Conservation (phyloP, 2,797 vertebrate genomes). For the Nyctalus aviator region DNA sequence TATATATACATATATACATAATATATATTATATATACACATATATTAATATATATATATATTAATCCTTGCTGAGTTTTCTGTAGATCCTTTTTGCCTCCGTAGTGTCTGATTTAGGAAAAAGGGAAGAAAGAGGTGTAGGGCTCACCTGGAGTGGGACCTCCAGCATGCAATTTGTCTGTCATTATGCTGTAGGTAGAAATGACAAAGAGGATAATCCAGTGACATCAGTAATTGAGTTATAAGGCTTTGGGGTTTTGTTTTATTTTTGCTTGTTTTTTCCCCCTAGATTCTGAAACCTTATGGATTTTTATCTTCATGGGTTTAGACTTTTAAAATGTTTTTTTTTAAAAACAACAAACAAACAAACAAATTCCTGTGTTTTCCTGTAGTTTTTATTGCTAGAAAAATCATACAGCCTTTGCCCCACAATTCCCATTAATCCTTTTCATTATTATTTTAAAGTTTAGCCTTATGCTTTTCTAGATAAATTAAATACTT, state of each 20-base stretch:
- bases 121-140: slow-evolving; percentile 61
- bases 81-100: slow-evolving; percentile 32
- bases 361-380: neutral
- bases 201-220: slow-evolving; percentile 73
- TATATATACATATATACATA: no score
- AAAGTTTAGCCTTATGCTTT: slow-evolving; percentile 75
- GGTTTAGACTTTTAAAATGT: slow-evolving; percentile 13
- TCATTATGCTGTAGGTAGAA: slow-evolving; percentile 75
- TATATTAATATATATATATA: neutral
- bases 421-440: slow-evolving; percentile 63
- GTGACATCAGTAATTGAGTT: slow-evolving; percentile 22
- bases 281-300: slow-evolving; percentile 62
- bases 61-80: slow-evolving; percentile 39
- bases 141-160: slow-evolving; percentile 64
- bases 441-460: slow-evolving; percentile 69
- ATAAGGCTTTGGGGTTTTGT: slow-evolving; percentile 62
- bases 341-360: neutral
- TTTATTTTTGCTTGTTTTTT: slow-evolving; percentile 67
- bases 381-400: slow-evolving; percentile 68
- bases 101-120: slow-evolving; percentile 60
- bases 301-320: slow-evolving; percentile 1
- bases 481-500: slow-evolving; percentile 74
- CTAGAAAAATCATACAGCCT: slow-evolving; percentile 57
- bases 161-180: slow-evolving; percentile 79
- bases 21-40: no score